phyloP scores from a whole-genome alignment of 2,797 vertebrate species.

The Carapus acus region DNA sequence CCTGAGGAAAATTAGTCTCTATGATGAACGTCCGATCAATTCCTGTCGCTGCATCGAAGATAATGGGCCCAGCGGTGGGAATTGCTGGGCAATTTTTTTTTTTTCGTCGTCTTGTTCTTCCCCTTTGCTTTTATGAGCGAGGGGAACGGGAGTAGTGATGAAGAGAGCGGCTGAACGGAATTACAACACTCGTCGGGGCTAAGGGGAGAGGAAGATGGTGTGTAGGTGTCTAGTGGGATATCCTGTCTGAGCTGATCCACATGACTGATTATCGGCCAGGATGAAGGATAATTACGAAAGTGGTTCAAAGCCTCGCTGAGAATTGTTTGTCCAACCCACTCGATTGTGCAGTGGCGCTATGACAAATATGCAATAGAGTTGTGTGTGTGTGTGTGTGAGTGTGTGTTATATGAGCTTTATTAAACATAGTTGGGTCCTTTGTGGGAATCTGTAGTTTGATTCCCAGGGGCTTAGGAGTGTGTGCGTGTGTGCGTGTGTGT shows the following conservation, averaged over 20 bases:
- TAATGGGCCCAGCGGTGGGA: conserved; percentile 18
- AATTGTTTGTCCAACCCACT: conserved; percentile 22
- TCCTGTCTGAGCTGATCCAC: conserved; percentile 51
- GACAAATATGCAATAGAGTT: conserved; percentile 4
- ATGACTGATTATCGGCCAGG: conserved; percentile 54
- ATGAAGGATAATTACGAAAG: conserved; percentile 35
- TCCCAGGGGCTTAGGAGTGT: conserved; percentile 8
- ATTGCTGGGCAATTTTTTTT: too few relatives aligned
- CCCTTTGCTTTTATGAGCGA: conserved; percentile 19
- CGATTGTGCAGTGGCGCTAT: conserved; percentile 2
- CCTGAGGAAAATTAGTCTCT: conserved; percentile 32
- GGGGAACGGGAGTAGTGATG: conserved; percentile 6
- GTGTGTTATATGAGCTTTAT: too few relatives aligned
- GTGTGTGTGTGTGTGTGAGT: conserved; percentile 4
- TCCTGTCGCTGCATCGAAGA: conserved; percentile 25
- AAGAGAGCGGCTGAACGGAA: conserved; percentile 23
- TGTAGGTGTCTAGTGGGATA: conserved; percentile 54
- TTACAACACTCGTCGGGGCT: conserved; percentile 26
- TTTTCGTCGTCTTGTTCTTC: conserved; percentile 17
- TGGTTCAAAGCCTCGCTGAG: conserved; percentile 12
- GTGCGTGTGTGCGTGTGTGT: conserved; percentile 17
- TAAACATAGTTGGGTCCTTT: too few relatives aligned
- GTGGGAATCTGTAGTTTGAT: conserved; percentile 7
- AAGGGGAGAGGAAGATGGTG: conserved; percentile 47
- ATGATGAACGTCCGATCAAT: conserved; percentile 46